A percentile compares a stretch with the other conserved stretches of the same genome.
These are phyloP conservation scores for Melanogrammus aeglefinus DNA, from an alignment of 2,797 vertebrate genomes.

Conservation along the genomic window DNA sequence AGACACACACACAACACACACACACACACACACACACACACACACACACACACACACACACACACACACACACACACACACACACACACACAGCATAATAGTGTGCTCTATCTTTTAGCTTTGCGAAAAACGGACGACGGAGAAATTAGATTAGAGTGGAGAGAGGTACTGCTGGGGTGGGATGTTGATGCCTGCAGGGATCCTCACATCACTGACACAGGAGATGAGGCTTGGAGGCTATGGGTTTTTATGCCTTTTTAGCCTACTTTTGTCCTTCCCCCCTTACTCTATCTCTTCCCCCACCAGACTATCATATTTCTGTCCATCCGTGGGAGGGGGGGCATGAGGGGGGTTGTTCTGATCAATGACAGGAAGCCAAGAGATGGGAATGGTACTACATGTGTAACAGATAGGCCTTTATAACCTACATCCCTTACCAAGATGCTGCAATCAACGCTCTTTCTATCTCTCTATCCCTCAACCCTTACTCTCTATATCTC, in stretches of 20 bases:
- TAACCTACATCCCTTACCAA: slow-evolving; percentile 51
- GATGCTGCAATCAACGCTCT: slow-evolving; percentile 40
- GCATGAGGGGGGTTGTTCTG: slow-evolving; percentile 74
- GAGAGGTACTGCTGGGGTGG: slow-evolving; percentile 63
- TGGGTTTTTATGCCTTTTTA: slow-evolving; percentile 37
- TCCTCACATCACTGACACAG: slow-evolving; percentile 51
- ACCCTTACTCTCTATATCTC: slow-evolving; percentile 37
- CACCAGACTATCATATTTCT: slow-evolving; percentile 83
- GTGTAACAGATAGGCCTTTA: slow-evolving; percentile 86
- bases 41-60: background rate
- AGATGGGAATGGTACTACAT: slow-evolving; percentile 93
- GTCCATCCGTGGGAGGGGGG: slow-evolving; percentile 80
- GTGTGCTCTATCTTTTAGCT: slow-evolving; percentile 33
- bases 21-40: background rate
- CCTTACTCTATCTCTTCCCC: background rate
- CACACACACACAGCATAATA: background rate
- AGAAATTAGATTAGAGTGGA: slow-evolving; percentile 67
- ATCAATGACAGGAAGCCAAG: slow-evolving; percentile 98
- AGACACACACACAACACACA: background rate
- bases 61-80: background rate
- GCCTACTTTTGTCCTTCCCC: slow-evolving; percentile 63
- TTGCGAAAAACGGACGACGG: slow-evolving; percentile 65
- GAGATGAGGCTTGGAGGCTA: slow-evolving; percentile 42
- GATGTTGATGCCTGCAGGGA: slow-evolving; percentile 59
- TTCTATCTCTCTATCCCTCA: slow-evolving; percentile 33